phyloP scores from a whole-genome alignment of 2,113 vertebrate genomes.

The Anarhynchus alexandrinus region DNA sequence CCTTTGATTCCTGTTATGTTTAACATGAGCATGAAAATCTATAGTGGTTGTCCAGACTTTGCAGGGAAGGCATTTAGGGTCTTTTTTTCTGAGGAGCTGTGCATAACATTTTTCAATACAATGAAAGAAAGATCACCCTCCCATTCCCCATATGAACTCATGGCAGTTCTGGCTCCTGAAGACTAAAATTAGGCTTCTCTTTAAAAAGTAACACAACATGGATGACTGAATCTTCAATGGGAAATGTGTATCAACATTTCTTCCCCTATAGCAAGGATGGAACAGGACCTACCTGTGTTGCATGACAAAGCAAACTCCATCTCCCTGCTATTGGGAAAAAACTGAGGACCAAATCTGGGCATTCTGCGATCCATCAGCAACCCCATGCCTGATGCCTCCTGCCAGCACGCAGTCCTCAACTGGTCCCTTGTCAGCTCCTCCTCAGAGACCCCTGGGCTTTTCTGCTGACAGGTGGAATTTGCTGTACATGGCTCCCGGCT shows the following conservation, averaged over 20 bases:
- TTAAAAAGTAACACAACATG: background rate
- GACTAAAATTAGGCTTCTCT: background rate
- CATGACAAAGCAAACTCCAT: background rate
- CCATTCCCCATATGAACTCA: background rate
- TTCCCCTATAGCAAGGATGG: background rate
- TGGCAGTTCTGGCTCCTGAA: background rate
- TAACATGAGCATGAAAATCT: background rate
- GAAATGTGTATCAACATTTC: background rate
- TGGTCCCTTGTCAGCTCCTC: background rate
- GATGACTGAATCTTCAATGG: background rate
- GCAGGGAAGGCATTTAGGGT: background rate
- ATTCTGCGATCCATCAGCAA: background rate
- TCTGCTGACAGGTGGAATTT: background rate
- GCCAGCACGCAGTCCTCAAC: rapidly evolving
- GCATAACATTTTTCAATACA: background rate
- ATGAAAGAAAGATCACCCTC: background rate
- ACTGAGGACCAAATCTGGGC: rapidly evolving
- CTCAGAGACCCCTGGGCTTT: background rate
- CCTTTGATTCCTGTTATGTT: background rate
- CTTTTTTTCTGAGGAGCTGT: background rate
- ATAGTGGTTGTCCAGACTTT: background rate
- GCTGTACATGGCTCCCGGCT: background rate
- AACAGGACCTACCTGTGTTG: background rate
- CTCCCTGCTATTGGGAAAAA: background rate
- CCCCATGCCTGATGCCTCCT: background rate